Base-by-base conservation (phyloP, 2,797 vertebrate genomes). In the Pempheris klunzingeri region DNA sequence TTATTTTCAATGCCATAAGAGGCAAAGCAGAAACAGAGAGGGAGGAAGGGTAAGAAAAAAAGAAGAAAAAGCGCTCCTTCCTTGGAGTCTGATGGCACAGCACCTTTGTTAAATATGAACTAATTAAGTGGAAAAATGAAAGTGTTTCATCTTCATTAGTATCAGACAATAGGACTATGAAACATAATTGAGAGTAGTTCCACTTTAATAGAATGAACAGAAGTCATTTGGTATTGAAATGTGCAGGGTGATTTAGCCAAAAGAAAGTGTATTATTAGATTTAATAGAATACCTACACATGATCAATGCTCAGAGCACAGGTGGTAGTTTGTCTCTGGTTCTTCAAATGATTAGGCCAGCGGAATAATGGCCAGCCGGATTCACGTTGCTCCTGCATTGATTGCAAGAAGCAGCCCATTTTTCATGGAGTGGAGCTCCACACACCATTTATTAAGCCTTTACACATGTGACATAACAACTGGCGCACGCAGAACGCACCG, bases 61-160 rank as follows among this genome's bases (percentile, higher is more conserved):
- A 43, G 59, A 41, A 44, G 44, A 62, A 69, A 77, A 63, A 59
- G 52, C 17, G 46, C 54, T 58, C 72, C 75, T 77, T 87, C 81
- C 84, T 83, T 32, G 68, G 83, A 91, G 90, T 90, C 73, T 90
- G 90, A 90, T 89, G 88, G 90, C 84, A 77, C 89, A 87, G 90
- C 90, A 93, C 91, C 93, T 93, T 92, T 85, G 91, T 92, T 94
- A 94, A 95, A 94, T 93, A 92, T 93, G 90, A 92, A 92, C 87
- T 94, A 94, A 94, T 94, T 94, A 94, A 91, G 91, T 91, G 90
- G 90, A 88, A 92, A 93, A 92, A 93, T 91, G 77, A 93, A 93
- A 92, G 91, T 75, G 87, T 93, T 94, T 94, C 90, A 90, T 95
- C 94, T 94, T 94, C 94, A 94, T 94, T 94, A 93, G 88, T 62